Evolutionary conservation across 2,113 vertebrate genomes (phyloP).

Genomic region (Pedetes capensis): DNA sequence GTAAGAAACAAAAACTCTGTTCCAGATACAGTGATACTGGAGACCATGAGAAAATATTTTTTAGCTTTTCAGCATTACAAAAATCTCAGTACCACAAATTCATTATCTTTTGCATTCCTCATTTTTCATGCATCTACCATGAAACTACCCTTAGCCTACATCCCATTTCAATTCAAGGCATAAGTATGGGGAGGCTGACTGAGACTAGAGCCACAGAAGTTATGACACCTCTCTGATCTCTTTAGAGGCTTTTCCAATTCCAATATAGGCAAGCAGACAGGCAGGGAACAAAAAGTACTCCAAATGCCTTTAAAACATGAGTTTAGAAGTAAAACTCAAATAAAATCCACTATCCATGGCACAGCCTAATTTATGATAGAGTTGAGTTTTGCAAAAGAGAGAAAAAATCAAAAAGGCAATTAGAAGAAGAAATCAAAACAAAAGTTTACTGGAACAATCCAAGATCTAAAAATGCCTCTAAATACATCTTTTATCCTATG

Average conservation of each 20-base stretch:
- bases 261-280: background rate
- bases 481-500: conserved; percentile 41
- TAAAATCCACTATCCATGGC: background rate
- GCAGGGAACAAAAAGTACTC: background rate
- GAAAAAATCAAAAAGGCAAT: conserved; percentile 23
- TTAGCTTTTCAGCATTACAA: background rate
- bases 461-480: conserved; percentile 32
- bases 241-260: background rate
- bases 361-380: background rate
- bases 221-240: background rate
- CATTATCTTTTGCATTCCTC: background rate
- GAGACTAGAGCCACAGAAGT: background rate
- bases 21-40: accelerated
- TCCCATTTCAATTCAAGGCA: background rate
- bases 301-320: background rate
- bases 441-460: conserved; percentile 49
- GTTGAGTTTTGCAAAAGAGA: conserved; percentile 10
- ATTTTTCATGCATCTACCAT: background rate
- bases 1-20: background rate
- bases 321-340: conserved; percentile 39
- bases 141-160: background rate
- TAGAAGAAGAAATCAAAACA: conserved; percentile 15
- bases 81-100: background rate
- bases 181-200: background rate
- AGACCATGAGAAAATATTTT: background rate